Evolutionary conservation across 2,888 invertebrate species (phyloP).

Genomic region (Noctua janthina): DNA sequence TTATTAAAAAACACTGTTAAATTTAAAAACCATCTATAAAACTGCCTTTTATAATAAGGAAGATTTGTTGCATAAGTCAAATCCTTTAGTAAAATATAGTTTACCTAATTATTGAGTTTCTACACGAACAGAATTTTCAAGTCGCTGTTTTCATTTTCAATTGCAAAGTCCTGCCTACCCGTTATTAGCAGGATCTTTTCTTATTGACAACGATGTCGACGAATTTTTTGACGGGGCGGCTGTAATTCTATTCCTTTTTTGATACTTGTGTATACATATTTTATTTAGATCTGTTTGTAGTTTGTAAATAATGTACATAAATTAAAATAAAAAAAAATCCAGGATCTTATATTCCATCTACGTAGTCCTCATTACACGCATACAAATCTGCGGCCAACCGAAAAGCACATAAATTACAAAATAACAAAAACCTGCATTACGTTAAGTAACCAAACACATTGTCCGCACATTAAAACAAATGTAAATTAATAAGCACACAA

Average conservation of each 20-base stretch:
- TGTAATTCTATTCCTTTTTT: too few relatives aligned
- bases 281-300: too few relatives aligned
- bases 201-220: too few relatives aligned
- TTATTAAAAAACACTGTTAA: not conserved
- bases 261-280: too few relatives aligned
- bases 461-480: conserved; percentile 56
- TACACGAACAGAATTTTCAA: not conserved
- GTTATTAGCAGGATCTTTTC: not conserved
- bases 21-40: not conserved
- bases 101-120: not conserved
- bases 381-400: not conserved
- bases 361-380: not conserved
- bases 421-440: conserved; percentile 33
- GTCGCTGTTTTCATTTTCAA: not conserved
- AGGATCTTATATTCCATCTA: not conserved
- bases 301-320: too few relatives aligned
- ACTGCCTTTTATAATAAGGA: not conserved
- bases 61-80: not conserved
- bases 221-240: too few relatives aligned
- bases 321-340: too few relatives aligned
- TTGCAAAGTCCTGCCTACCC: not conserved
- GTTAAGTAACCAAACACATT: conserved; percentile 50
- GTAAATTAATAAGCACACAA: conserved; percentile 67
- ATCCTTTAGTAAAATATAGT: not conserved
- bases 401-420: conserved; percentile 31